Evolutionary conservation across 2,797 vertebrate genomes (phyloP), one percentile per base, ranked within the genome.

Genomic region (Catamblyrhynchus diadema): DNA sequence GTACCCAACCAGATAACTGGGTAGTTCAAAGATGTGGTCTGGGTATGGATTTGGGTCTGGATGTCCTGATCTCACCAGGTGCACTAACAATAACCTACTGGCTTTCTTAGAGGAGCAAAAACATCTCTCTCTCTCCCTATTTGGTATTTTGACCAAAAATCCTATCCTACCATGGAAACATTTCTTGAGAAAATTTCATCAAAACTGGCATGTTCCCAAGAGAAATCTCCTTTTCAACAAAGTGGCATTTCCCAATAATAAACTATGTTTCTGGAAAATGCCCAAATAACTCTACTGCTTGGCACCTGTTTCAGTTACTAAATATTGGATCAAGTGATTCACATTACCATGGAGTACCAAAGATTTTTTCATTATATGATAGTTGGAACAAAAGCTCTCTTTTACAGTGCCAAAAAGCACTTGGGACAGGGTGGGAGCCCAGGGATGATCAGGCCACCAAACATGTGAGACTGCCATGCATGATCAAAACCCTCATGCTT

Each of bases 261-360:
- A 91, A 81, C 32, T 41, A 19, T 22, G 33, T 60, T 96, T 91
- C 78, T 96, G 94, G 90, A 92, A 93, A 95, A 90, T 66, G 27
- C 33, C 37, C 83, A 93, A 66, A 65, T 44, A 89, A 51, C 57
- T 89, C 67, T 39, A 72, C 42, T 78, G 54, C 54, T 91, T 89
- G 87, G 71, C 88, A 95, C 67, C 81, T 95, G 80, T 62, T 94
- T 71, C 50, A 54, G 61, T 54, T 94, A 74, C 50, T 95, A 87
- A 96, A 94, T 89, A 86, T 81, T 93, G 73, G 88, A 95, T 89
- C 53, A 82, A 92, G 67, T 57, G 64, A 57, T 74, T 92, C 81
- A 73, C 37, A 80, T 93, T 95, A 87, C 86, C 18, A 7, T 44
- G 48, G 60, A 92, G 57, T n/a, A 84, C 30, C 48, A 21, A 12